Evolutionary conservation across 2,113 vertebrate species (phyloP), one percentile per base, ranked within the genome.

Genomic region (Illadopsis cleaveri): DNA sequence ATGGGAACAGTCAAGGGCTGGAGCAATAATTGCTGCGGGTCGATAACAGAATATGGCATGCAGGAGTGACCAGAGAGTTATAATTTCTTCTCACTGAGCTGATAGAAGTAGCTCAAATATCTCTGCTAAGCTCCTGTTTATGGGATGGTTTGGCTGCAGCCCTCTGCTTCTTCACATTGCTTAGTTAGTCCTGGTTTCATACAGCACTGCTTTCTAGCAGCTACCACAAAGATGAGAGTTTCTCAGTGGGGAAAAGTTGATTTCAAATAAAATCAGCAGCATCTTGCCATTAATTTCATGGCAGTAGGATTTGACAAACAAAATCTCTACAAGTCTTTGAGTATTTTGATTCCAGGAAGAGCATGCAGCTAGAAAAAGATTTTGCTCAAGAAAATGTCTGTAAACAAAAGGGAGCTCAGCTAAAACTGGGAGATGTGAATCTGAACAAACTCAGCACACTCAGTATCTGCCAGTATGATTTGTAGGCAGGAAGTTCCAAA

Each of bases 11-110:
- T 20, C 20, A 20, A 4, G 25, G 40, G 33, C 40, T 88, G 86
- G 57, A 90, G 42, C 0, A 5, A 64, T 35, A 27, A 14, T 37
- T 76, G 22, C 82, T 92, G 62, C 54, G 86, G 79, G 28, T 72
- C 0, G 0, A 31, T 28, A 40, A 19, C 64, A 72, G 82, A 79
- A 25, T 70, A 50, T 80, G 45, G n/a, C n/a, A 77, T 0, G 0
- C 8, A 22, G 28, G 20, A 11, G 10, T 3, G 19, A 65, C 31
- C 53, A 45, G 33, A 78, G 38, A 42, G 54, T 44, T 82, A 23
- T 0, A 6, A 12, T 70, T 94, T 76, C 69, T 80, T 33, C 48
- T 85, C n/a, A 13, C 37, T 77, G 68, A 86, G 47, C 62, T 88
- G 69, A 42, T 3, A 37, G 45, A 76, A 72, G 48, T 21, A 44